Base-by-base conservation (phyloP, 2,888 invertebrate species). In the Agriopis marginaria region DNA sequence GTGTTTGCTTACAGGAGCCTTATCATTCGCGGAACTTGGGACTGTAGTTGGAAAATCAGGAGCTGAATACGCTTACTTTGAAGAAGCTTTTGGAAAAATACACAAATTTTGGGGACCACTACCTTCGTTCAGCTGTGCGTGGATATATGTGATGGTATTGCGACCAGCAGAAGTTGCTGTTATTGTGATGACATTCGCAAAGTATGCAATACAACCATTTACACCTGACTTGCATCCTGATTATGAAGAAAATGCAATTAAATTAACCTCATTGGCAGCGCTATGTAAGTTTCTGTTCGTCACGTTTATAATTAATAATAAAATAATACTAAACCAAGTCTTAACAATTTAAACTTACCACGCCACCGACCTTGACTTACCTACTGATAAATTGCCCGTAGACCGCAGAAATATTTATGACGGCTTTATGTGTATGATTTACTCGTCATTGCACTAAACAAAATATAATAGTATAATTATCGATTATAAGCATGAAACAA, bases 11-110 rank as follows among this genome's bases (percentile, higher is more conserved):
- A 63, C 80, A 97, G 97, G 97, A 76, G 97, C 97, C 0, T 86
- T 97, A 70, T 96, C 97, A 2, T 98, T 97, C 82, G 97, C 97
- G 47, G 98, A 98, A 90, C 90, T 98, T 63, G 97, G 97, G 44
- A 97, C 97, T 0, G 96, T 97, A 0, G 95, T 97, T 6, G 96
- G 96, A 0, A 95, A 96, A 81, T 97, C 97, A 0, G 98, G 98
- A 3, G 97, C 97, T 1, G 97, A 97, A 88, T 97, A 97, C 85
- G 95, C 97, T 1, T 98, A 97, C 84, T 96, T 97, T 80, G 94
- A 96, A 84, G 96, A 96, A 83, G 96, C 97, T 0, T 97, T 97
- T 86, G 94, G 95, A 10, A 95, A 96, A 6, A 88, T 95, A 55
- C 97, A 97, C 80, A 94, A 89, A 75, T 97, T 95, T 87, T 96